A percentile compares a stretch with the other conserved stretches of the same genome.
Evolutionary conservation across 1,140 invertebrate species (phyloP).

Genomic region (Lanistes nyassanus): DNA sequence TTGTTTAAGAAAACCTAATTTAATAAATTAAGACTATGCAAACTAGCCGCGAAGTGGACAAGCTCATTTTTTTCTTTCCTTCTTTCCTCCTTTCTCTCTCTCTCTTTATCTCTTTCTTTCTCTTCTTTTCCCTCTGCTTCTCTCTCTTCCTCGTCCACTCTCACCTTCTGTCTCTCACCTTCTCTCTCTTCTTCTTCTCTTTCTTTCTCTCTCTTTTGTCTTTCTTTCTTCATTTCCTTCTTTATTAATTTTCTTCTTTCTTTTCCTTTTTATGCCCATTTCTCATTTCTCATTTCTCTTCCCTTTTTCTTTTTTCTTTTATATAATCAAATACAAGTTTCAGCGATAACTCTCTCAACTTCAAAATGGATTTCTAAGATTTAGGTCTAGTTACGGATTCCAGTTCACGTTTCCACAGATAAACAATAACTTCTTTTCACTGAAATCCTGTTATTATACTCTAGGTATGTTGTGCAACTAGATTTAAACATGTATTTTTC

Average conservation of each 20-base stretch:
- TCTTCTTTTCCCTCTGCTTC: not conserved
- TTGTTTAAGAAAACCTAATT: not conserved
- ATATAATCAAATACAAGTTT: no score
- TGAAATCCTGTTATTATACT: no score
- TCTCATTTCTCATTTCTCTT: slow-evolving; percentile 1
- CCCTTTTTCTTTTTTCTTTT: not conserved
- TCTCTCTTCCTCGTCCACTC: not conserved
- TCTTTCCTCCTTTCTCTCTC: slow-evolving; percentile 1
- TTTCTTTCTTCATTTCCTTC: slow-evolving; percentile 1
- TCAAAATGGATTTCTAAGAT: no score
- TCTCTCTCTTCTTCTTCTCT: no score
- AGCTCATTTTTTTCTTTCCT: slow-evolving; percentile 1
- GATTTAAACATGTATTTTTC: no score
- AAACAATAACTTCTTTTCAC: no score
- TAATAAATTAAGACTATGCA: not conserved
- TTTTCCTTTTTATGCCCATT: not conserved
- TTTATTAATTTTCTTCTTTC: not conserved
- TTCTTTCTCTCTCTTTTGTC: not conserved
- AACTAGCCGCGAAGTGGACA: not conserved
- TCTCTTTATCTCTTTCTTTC: not conserved
- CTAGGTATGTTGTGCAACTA: no score
- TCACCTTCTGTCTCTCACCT: not conserved
- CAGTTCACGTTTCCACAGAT: no score
- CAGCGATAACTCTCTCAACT: no score
- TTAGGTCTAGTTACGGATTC: no score